These are phyloP conservation scores for Drosophila pseudotakahashii DNA, from an alignment of 2,888 invertebrate genomes.

Conservation along the genomic window DNA sequence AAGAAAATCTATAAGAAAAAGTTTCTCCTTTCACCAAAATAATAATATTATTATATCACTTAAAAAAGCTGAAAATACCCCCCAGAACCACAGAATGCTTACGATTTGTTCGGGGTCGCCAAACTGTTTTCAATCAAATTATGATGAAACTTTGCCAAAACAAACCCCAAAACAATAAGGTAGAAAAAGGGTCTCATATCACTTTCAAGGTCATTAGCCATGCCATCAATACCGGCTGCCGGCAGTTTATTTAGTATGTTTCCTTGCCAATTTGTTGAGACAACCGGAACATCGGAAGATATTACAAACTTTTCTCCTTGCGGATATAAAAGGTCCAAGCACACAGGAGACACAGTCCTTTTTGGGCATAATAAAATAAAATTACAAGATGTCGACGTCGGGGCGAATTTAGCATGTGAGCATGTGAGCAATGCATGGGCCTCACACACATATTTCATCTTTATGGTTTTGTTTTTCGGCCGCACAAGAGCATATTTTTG, in stretches of 20 bases:
- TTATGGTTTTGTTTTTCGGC: slow-evolving; percentile 43
- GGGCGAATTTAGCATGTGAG: slow-evolving; percentile 37
- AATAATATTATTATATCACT: no score
- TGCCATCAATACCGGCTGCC: slow-evolving; percentile 46
- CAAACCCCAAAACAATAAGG: slow-evolving; percentile 35
- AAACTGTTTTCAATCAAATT: slow-evolving; percentile 41
- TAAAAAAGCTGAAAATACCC: not conserved
- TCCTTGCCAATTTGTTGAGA: slow-evolving; percentile 47
- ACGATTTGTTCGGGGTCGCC: slow-evolving; percentile 13
- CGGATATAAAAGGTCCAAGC: slow-evolving; percentile 41
- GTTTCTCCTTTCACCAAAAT: no score
- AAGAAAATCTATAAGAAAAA: no score
- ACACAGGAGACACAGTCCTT: slow-evolving; percentile 29
- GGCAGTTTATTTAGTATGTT: slow-evolving; percentile 52
- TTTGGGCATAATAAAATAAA: slow-evolving; percentile 60
- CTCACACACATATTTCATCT: slow-evolving; percentile 49
- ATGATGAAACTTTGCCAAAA: slow-evolving; percentile 42
- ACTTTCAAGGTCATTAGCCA: slow-evolving; percentile 48
- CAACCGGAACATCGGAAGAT: slow-evolving; percentile 41
- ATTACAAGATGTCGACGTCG: slow-evolving; percentile 59
- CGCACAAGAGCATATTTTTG: slow-evolving; percentile 38
- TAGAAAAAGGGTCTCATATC: slow-evolving; percentile 19
- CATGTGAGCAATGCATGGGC: slow-evolving; percentile 40
- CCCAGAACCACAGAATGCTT: not conserved
- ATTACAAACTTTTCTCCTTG: slow-evolving; percentile 54